phyloP scores from a whole-genome alignment of 2,113 vertebrate genomes.

The Hyperoodon ampullatus region DNA sequence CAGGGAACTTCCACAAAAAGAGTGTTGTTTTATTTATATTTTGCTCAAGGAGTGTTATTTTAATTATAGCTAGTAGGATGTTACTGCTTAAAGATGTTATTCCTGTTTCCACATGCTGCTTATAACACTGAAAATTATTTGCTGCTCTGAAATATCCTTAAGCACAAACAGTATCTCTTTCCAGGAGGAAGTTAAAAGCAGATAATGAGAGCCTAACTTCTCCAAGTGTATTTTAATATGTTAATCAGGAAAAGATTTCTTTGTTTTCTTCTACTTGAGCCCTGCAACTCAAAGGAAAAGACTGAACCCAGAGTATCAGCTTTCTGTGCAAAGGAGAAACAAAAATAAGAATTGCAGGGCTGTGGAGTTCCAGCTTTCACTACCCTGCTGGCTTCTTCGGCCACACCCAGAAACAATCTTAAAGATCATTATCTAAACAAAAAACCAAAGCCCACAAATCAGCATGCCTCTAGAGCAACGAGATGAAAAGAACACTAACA shows the following conservation, averaged over 20 bases:
- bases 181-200: conserved; percentile 1
- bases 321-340: conserved; percentile 17
- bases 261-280: conserved; percentile 24
- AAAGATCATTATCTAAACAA: not conserved
- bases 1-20: not conserved
- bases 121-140: not conserved
- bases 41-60: not conserved
- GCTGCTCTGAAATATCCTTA: not conserved
- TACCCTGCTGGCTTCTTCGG: not conserved
- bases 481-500: not conserved
- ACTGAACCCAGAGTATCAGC: not conserved
- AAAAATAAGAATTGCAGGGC: not conserved
- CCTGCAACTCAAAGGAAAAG: conserved; percentile 20
- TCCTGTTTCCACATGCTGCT: not conserved
- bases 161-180: not conserved
- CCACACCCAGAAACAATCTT: not conserved
- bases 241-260: not conserved
- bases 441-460: not conserved
- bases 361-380: not conserved
- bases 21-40: not conserved
- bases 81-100: not conserved
- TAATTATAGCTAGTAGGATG: not conserved
- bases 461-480: not conserved
- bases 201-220: not conserved
- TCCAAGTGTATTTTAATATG: not conserved